These are phyloP conservation scores for Otolemur crassicaudatus DNA, from an alignment of 2,797 vertebrate genomes.

Conservation along the genomic window DNA sequence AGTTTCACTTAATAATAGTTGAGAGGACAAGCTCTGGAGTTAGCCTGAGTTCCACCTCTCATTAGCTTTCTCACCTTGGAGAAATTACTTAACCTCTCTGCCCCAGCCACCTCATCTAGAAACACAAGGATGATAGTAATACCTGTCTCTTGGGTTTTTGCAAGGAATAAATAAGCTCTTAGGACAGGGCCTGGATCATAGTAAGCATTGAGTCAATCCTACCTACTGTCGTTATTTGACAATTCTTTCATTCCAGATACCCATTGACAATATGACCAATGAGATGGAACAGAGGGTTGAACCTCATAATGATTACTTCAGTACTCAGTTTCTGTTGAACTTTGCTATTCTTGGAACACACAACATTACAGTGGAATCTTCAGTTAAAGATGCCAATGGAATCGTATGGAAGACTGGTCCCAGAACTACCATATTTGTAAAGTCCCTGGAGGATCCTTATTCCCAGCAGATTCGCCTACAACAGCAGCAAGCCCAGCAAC, in stretches of 20 bases:
- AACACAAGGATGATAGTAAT: neutral
- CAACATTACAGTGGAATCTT: slow-evolving; percentile 96
- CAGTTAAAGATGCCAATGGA: slow-evolving; percentile 95
- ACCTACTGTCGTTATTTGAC: neutral
- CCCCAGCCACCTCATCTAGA: neutral
- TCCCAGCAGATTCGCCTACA: slow-evolving; percentile 97
- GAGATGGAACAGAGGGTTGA: slow-evolving; percentile 98
- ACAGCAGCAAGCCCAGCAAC: slow-evolving; percentile 91
- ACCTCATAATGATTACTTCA: slow-evolving; percentile 99
- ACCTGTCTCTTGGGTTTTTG: neutral
- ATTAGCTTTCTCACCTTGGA: neutral
- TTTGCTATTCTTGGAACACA: slow-evolving; percentile 96
- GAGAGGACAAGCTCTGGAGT: neutral
- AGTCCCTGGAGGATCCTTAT: slow-evolving; percentile 97
- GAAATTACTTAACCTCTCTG: neutral
- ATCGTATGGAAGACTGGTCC: slow-evolving; percentile 98
- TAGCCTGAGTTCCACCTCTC: neutral
- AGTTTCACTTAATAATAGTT: rapidly evolving
- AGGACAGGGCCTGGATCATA: neutral
- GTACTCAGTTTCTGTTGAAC: slow-evolving; percentile 98
- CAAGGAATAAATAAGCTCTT: neutral
- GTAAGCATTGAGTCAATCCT: neutral
- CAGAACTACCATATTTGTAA: slow-evolving; percentile 94
- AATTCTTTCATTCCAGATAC: slow-evolving; percentile 89
- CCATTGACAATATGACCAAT: slow-evolving; percentile 93